Evolutionary conservation across 2,797 vertebrate genomes (phyloP).

Genomic region (Craterocephalus amniculus): DNA sequence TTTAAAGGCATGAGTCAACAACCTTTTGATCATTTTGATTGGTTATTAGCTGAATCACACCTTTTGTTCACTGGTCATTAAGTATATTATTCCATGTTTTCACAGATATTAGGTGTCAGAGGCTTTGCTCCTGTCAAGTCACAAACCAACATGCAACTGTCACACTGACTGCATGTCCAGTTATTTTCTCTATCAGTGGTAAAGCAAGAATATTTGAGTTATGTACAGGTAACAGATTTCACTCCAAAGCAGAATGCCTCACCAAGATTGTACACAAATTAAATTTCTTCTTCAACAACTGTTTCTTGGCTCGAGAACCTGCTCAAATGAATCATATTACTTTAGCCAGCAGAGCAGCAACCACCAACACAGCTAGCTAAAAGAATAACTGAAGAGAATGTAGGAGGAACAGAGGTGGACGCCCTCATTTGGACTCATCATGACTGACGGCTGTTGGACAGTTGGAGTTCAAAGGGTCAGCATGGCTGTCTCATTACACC

Average conservation of each 20-base stretch:
- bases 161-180: neutral
- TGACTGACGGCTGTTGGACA: constrained; percentile 57
- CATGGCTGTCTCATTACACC: constrained; percentile 71
- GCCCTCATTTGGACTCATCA: constrained; percentile 57
- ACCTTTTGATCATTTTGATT: too few species aligned
- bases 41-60: neutral
- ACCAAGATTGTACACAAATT: neutral
- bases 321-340: constrained; percentile 8
- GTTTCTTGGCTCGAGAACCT: constrained; percentile 1
- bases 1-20: too few species aligned
- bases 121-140: too few species aligned
- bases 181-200: neutral
- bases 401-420: constrained; percentile 43
- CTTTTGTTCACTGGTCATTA: neutral
- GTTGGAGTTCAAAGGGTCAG: constrained; percentile 53
- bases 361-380: constrained; percentile 11
- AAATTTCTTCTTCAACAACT: constrained; percentile 1
- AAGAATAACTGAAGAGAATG: constrained; percentile 35
- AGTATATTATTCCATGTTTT: too few species aligned
- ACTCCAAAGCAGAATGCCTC: neutral
- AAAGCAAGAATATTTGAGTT: neutral
- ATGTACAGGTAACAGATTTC: neutral
- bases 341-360: neutral
- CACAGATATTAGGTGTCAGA: neutral
- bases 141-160: neutral